phyloP scores from a whole-genome alignment of 1,140 invertebrate species.

The Rhopalosiphum maidis region DNA sequence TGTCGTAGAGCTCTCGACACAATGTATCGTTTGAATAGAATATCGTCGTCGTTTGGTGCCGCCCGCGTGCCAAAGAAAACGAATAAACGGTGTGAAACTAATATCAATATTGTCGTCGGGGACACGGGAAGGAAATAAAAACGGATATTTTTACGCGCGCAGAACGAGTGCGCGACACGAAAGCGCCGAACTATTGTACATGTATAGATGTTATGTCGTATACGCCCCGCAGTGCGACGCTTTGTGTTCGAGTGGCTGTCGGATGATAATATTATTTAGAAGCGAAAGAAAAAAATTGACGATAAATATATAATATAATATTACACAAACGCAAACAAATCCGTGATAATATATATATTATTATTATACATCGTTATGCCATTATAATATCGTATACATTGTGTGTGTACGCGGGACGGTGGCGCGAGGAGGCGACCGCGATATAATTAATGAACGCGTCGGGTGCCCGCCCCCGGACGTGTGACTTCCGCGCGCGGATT shows the following conservation, averaged over 20 bases:
- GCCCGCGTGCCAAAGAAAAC: neutral
- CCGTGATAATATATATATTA: neutral
- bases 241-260: constrained; percentile 23
- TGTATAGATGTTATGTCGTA: too few relatives aligned
- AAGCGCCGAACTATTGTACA: neutral
- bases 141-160: neutral
- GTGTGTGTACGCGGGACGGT: neutral
- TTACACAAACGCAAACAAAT: neutral
- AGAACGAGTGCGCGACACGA: neutral
- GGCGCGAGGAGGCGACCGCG: neutral
- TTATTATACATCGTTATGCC: neutral
- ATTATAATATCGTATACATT: neutral
- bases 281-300: neutral
- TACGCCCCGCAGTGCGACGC: neutral
- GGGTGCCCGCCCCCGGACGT: constrained; percentile 47
- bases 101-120: neutral
- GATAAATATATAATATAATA: neutral
- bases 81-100: neutral
- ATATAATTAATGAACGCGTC: constrained; percentile 44
- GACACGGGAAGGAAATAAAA: neutral
- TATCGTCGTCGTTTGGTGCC: neutral
- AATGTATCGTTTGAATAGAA: neutral
- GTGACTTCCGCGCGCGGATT: constrained; percentile 43
- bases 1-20: neutral
- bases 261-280: neutral